A percentile compares a stretch with the other conserved stretches of the same genome.
Conservation (phyloP, 2,797 vertebrate genomes). For the Malacoctenus gilli region DNA sequence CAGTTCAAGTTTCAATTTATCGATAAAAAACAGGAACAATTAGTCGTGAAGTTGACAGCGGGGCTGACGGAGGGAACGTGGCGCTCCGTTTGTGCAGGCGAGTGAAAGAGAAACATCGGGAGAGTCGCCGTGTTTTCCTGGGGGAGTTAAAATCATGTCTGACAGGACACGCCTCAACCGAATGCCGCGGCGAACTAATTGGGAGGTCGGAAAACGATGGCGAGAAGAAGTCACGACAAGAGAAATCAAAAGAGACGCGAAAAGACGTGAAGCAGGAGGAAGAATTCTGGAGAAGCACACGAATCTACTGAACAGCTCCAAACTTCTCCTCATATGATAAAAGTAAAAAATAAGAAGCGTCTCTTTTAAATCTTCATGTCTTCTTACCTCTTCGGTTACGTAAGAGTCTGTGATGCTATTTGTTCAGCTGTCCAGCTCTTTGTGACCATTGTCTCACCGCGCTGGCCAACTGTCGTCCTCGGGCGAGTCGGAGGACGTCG, state of each 20-base stretch:
- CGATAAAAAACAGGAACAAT: too few species aligned
- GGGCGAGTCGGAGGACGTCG: conserved; percentile 64
- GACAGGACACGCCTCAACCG: conserved; percentile 20
- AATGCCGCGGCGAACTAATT: neutral
- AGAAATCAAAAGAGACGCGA: neutral
- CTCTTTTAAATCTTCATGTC: too few species aligned
- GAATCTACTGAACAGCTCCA: neutral
- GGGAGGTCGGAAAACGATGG: neutral
- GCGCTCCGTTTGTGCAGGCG: conserved; percentile 4
- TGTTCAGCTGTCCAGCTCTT: too few species aligned
- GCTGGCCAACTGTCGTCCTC: conserved; percentile 11
- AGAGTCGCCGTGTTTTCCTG: conserved; percentile 7
- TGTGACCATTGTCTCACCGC: conserved; percentile 29
- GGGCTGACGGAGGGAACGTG: neutral
- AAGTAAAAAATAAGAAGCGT: too few species aligned
- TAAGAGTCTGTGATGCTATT: conserved; percentile 14
- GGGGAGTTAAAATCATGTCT: conserved; percentile 5
- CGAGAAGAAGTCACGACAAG: too few species aligned
- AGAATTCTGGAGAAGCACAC: neutral
- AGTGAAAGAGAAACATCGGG: conserved; percentile 3
- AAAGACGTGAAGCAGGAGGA: neutral
- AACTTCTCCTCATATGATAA: too few species aligned
- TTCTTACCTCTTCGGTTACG: conserved; percentile 8
- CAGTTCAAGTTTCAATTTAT: too few species aligned
- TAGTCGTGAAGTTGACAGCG: too few species aligned